Evolutionary conservation across 2,797 vertebrate genomes (phyloP).

Genomic region (Syngnathus rostellatus): DNA sequence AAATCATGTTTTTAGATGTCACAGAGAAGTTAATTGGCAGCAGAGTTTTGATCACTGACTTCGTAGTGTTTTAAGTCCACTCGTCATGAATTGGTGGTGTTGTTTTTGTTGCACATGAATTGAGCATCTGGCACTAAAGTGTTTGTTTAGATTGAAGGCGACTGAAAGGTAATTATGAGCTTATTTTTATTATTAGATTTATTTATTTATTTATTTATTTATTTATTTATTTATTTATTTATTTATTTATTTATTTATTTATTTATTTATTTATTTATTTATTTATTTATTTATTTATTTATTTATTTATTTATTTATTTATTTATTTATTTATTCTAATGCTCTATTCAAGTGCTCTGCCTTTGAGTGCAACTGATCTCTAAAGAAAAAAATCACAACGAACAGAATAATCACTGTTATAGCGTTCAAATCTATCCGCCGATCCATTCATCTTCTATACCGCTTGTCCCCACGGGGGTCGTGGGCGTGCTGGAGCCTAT

Average conservation of each 20-base stretch:
- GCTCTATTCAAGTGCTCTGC: not conserved
- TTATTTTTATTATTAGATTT: too few relatives aligned
- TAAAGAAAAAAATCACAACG: not conserved
- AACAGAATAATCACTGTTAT: not conserved
- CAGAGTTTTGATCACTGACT: slow-evolving; percentile 4
- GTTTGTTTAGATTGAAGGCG: not conserved
- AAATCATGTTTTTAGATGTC: not conserved
- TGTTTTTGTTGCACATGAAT: not conserved
- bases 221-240: too few relatives aligned
- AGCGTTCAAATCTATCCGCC: not conserved
- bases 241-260: too few relatives aligned
- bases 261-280: too few relatives aligned
- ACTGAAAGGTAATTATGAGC: not conserved
- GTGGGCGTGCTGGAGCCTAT: too few relatives aligned
- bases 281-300: too few relatives aligned
- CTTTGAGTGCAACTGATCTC: not conserved
- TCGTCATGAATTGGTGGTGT: not conserved
- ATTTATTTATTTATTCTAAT: not conserved
- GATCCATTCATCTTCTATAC: too few relatives aligned
- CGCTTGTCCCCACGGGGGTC: too few relatives aligned
- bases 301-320: too few relatives aligned
- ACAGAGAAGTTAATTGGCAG: slow-evolving; percentile 5
- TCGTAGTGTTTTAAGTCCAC: not conserved
- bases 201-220: too few relatives aligned
- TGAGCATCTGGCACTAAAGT: not conserved